Evolutionary conservation across 1,140 invertebrate genomes (phyloP), one percentile per base, ranked within the genome.

Genomic region (Thrips palmi): DNA sequence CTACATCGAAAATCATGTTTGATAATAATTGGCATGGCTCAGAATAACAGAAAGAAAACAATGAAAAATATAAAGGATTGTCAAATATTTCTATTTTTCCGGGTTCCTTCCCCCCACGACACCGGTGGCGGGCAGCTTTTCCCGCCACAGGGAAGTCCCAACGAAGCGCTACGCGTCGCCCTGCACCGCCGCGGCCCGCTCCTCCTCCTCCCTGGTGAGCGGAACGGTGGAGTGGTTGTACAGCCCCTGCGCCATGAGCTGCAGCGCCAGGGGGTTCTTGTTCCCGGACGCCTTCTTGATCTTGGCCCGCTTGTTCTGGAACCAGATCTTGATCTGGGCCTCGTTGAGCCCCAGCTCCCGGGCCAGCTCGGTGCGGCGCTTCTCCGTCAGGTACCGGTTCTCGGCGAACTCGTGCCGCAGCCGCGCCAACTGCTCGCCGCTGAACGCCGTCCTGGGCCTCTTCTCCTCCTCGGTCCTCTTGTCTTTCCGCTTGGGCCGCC

Each of bases 261-360:
- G 87, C 22, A 94, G 56, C 0, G 91, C 88, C 31, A 97, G 60
- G 0, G 85, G 80, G 60, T 93, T 93, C 50, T 83, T 77, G 46
- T 81, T 74, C 0, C 88, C 88, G 6, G 71, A 77, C 0, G 86
- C 74, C 57, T 97, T 97, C 67, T 97, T 97, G 55, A 97, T 87
- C 63, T 98, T 98, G 31, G 93, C 93, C 27, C 93, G 63, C 57
- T 97, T 97, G 60, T 97, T 97, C 62, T 98, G 89, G 59, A 97
- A 94, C 82, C 83, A 89, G 53, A 97, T 97, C 65, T 99, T 99
- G 55, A 98, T 97, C 59, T 99, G 93, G 0, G 87, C 87, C 55
- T 98, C 94, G 52, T 96, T 94, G 10, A 99, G 63, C 8, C 81
- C 81, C 18, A 99, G 64, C 50, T 97, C 89, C 8, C 76, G 65